These are phyloP conservation scores for Drosophila neocordata DNA, from an alignment of 1,140 invertebrate genomes.

Conservation along the genomic window DNA sequence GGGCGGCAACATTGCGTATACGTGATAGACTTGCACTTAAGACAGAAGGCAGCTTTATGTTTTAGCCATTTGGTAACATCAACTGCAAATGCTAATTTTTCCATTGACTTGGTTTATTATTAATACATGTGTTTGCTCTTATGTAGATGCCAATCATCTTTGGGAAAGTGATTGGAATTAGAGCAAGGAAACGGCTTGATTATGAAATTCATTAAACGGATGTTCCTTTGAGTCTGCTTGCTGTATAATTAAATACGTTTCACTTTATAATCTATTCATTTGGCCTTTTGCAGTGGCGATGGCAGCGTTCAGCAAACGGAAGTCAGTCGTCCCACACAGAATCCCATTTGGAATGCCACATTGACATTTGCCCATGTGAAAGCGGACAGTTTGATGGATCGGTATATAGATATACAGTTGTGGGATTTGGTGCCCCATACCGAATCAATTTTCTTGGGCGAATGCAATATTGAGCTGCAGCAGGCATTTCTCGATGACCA, in stretches of 20 bases:
- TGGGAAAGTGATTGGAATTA: too few species aligned
- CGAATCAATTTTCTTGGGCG: constrained; percentile 92
- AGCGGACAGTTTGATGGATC: constrained; percentile 90
- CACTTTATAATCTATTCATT: not conserved
- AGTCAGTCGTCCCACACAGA: constrained; percentile 91
- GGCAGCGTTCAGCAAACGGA: constrained; percentile 90
- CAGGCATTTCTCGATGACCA: constrained; percentile 93
- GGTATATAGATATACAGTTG: constrained; percentile 91
- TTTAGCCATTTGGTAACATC: not conserved
- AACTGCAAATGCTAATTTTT: not conserved
- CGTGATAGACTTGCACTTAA: not conserved
- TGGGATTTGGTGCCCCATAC: constrained; percentile 93
- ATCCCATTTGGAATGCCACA: constrained; percentile 95
- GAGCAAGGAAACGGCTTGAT: too few species aligned
- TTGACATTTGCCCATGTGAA: constrained; percentile 90
- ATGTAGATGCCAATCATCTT: not conserved
- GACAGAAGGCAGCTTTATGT: not conserved
- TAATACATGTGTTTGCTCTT: not conserved
- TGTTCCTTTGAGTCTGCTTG: too few species aligned
- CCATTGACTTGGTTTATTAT: not conserved
- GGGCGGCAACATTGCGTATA: not conserved
- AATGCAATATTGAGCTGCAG: constrained; percentile 89
- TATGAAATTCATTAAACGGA: too few species aligned
- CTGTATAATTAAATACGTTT: too few species aligned
- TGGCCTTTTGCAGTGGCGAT: constrained; percentile 85